Evolutionary conservation across 2,888 invertebrate genomes (phyloP), one percentile per base, ranked within the genome.

Genomic region (Lordiphosa fenestrarum): DNA sequence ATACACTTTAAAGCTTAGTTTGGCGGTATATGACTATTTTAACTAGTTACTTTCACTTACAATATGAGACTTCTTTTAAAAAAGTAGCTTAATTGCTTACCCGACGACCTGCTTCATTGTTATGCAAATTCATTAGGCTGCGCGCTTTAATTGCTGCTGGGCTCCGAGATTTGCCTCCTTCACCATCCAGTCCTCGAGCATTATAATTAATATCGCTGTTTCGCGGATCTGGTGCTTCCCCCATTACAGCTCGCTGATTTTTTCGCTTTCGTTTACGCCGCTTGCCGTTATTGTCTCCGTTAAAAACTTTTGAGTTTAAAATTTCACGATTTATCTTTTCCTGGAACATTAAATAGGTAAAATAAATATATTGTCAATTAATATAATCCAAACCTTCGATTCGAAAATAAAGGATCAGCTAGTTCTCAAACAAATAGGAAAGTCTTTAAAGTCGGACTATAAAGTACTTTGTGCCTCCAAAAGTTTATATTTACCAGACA

Each of bases 61-160:
- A 6, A 21, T 7, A 9, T 25, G 9, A 7, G 37, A 33, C 10
- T 12, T n/a, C 15, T n/a, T 15, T 15, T n/a, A n/a, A 7, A n/a
- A 7, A 37, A 25, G 12, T 19, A n/a, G 13, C 7, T 40, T 23
- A 33, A 33, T 44, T 13, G 90, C 93, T 92, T 91, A 98, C 98
- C 93, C 97, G 92, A 87, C 99, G 91, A 9, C 99, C 99, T 36
- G 98, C 99, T 89, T 99, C 98, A 89, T 99, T 99, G 91, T 99
- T 99, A 89, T 98, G 98, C 53, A 98, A 91, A 91, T 99, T 98
- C 97, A 99, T 98, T 68, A 98, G 91, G 86, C 95, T 94, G 38
- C 96, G 91, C 2, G 96, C 97, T 72, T 90, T 90, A 23, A 68
- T 66, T 19, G 78, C 63, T 54, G 80, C 70, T 21, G 77, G 65